These are phyloP conservation scores for Chirona hameri DNA, from an alignment of 2,888 invertebrate genomes.

Conservation along the genomic window DNA sequence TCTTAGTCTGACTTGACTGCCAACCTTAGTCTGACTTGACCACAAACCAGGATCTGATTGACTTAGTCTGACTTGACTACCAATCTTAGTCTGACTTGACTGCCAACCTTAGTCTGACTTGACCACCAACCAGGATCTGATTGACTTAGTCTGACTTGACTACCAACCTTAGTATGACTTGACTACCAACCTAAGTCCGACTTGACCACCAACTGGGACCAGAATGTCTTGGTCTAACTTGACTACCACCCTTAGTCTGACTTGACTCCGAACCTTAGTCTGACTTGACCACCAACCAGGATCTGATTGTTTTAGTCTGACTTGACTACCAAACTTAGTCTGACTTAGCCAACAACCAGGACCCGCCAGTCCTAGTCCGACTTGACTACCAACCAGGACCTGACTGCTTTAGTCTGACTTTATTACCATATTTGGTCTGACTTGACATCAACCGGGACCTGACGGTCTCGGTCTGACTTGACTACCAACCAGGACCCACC, in stretches of 20 bases:
- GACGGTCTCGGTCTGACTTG: too few relatives aligned
- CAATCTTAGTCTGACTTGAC: background rate
- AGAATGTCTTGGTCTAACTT: background rate
- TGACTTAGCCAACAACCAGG: too few relatives aligned
- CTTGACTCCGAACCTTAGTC: background rate
- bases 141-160: background rate
- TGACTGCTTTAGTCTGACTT: background rate
- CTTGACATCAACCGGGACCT: background rate
- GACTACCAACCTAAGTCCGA: too few relatives aligned
- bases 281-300: background rate
- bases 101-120: too few relatives aligned
- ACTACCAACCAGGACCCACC: too few relatives aligned
- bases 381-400: background rate
- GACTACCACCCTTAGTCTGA: background rate
- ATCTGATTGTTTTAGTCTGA: background rate
- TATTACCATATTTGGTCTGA: background rate
- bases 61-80: background rate
- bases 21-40: background rate
- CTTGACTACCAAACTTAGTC: background rate
- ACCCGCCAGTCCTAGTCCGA: background rate
- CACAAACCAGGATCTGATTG: too few relatives aligned
- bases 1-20: background rate
- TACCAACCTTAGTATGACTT: background rate
- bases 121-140: background rate
- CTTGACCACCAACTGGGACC: background rate